Evolutionary conservation across 2,113 vertebrate species (phyloP), one percentile per base, ranked within the genome.

Genomic region (Pseudopodoces humilis): DNA sequence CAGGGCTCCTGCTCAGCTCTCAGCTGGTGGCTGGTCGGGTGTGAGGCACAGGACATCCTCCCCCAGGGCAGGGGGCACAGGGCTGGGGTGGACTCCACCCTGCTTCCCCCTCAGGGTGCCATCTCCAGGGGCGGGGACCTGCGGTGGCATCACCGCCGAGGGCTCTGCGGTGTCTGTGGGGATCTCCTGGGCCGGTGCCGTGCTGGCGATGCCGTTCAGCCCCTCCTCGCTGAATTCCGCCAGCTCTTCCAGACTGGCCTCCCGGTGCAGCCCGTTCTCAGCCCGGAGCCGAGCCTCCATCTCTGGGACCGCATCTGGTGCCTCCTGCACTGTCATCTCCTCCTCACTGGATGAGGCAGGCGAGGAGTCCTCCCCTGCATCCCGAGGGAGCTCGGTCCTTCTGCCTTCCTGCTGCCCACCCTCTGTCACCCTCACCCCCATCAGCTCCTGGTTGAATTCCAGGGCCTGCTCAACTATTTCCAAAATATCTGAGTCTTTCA

Each of bases 401-500:
- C 37, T 37, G 37, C 37, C 37, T 37, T 19, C 41, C 8, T 6
- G 16, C 56, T 85, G 79, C 69, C 18, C 83, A 0, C 13, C 67
- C 78, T 92, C 56, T 0, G 81, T 56, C 1, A 0, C 55, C 70
- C 65, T 94, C 20, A 0, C 28, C 1, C 70, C 90, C 92, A 68
- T 27, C 92, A 96, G 23, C 93, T 95, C 97, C 83, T 97, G 96
- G 58, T 90, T 97, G 84, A 94, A 93, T 70, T 97, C 97, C 88
- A 97, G 86, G 6, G 97, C 97, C 74, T 94, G 95, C 44, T 97
- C 94, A 0, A 97, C 96, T 6, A 97, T 91, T 16, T 96, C 96
- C 86, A 97, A 39, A 30, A 97, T 95, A 37, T 49, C 95, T 0
- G 93, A 89, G 86, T 91, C 97, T 30, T 77, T 69, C 58, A 81